A percentile compares a stretch with the other conserved stretches of the same genome.
phyloP scores from a whole-genome alignment of 2,113 vertebrate species.

The Triplophysa tibetana region DNA sequence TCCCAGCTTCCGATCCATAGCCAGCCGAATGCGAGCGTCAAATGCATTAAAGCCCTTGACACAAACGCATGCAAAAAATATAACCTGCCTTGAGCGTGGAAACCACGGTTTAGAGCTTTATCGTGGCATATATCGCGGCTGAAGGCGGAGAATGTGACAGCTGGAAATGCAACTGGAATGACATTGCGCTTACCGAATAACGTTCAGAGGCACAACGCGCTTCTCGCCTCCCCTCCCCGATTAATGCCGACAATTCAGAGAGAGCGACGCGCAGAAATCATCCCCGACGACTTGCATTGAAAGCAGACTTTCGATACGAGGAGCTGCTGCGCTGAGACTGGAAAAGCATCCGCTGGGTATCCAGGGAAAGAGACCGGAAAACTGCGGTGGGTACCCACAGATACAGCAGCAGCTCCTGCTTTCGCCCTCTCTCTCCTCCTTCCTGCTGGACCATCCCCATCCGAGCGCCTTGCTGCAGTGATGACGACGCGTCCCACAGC shows the following conservation, averaged over 20 bases:
- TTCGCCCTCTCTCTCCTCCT: conserved; percentile 40
- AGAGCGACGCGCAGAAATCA: conserved; percentile 36
- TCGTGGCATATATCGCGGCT: conserved; percentile 35
- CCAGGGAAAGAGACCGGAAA: conserved; percentile 48
- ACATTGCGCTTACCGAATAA: conserved; percentile 65
- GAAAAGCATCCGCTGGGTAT: conserved; percentile 53
- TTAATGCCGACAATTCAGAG: conserved; percentile 51
- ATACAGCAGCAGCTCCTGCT: conserved; percentile 42
- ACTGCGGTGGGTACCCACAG: conserved; percentile 50
- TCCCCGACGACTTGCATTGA: conserved; percentile 40
- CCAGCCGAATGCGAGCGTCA: conserved; percentile 7
- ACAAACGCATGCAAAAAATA: not conserved
- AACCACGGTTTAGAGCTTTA: not conserved
- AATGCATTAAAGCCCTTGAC: not conserved
- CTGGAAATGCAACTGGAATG: conserved; percentile 55
- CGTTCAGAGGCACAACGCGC: conserved; percentile 50
- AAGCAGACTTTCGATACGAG: conserved; percentile 38
- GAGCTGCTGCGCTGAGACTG: conserved; percentile 29
- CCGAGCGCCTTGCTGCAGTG: conserved; percentile 44
- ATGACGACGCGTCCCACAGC: conserved; percentile 43
- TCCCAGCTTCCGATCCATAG: conserved; percentile 38
- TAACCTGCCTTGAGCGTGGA: not conserved
- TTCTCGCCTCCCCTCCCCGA: conserved; percentile 46
- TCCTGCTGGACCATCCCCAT: conserved; percentile 49
- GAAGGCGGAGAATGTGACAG: conserved; percentile 46